Base-by-base conservation (phyloP, 2,888 invertebrate species). In the Stenoptilia bipunctidactyla region DNA sequence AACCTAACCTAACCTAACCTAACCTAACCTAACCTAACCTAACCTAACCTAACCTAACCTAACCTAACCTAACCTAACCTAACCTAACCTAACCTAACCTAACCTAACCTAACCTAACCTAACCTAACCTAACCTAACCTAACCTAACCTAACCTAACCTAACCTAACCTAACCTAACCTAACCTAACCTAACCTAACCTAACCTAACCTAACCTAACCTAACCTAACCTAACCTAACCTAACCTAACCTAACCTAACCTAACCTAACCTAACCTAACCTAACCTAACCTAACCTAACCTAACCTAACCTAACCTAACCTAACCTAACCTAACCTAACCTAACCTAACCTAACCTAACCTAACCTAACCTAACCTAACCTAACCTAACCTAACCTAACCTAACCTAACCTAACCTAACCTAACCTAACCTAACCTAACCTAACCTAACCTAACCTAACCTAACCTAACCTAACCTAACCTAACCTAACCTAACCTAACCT, bases 1-100 rank as follows among this genome's bases (percentile, higher is more conserved):
- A 35, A 35, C 35, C 39, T 34, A 39, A 39, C 34, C 39, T 39
- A 34, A 39, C 35, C 39, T 39, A 39, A 39, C 39, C 39, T 39
- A 39, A 39, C 39, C 37, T 37, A 37, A 37, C 37, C 37, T 30
- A 30, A 30, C 30, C 30, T 30, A 27, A 37, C 27, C 37, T 27
- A 27, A 37, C 27, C 39, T 35, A 35, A 39, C 34, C 39, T 39
- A 39, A 39, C 39, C 39, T 39, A 39, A 39, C 39, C 39, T 39
- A 39, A 39, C 39, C 39, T 39, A 39, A 39, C 39, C 37, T 37
- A 37, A 37, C 37, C 37, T 37, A 37, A 37, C 37, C 37, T 37
- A 37, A 37, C 37, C 37, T 37, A 37, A 37, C 37, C 37, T 37
- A 37, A 37, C 37, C 37, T 37, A 37, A 37, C 37, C 37, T 37